A percentile compares a stretch with the other conserved stretches of the same genome.
Conservation (phyloP, 2,113 vertebrate genomes). For the Scolopax mira region DNA sequence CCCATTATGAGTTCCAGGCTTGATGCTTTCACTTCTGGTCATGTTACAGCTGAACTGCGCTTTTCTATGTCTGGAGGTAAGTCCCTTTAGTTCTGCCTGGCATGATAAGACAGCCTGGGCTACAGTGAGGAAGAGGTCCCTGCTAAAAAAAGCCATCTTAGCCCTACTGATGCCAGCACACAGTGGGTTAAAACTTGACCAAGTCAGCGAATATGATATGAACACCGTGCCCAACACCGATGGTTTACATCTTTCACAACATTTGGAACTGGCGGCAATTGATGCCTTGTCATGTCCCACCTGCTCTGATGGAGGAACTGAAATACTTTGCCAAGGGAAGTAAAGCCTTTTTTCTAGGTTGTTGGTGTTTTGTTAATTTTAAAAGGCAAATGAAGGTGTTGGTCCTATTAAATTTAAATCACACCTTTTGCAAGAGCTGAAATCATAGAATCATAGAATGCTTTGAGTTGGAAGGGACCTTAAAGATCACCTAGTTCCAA, state of each 20-base stretch:
- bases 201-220: neutral
- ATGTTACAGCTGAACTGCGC: neutral
- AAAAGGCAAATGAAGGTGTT: neutral
- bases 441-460: neutral
- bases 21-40: neutral
- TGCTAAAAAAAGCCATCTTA: neutral
- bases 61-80: neutral
- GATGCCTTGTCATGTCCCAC: neutral
- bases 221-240: fast-evolving
- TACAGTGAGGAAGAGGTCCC: neutral
- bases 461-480: no score
- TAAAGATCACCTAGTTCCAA: no score
- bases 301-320: neutral
- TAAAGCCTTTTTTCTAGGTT: neutral
- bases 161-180: neutral
- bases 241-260: neutral
- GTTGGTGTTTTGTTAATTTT: neutral
- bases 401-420: neutral
- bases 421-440: neutral
- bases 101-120: neutral
- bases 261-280: neutral
- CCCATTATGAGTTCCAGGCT: neutral
- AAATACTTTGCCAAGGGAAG: neutral
- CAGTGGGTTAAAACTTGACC: neutral
- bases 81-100: neutral